These are phyloP conservation scores for Xestoiulus laeticollis DNA, from an alignment of 2,888 invertebrate genomes.

Conservation along the genomic window DNA sequence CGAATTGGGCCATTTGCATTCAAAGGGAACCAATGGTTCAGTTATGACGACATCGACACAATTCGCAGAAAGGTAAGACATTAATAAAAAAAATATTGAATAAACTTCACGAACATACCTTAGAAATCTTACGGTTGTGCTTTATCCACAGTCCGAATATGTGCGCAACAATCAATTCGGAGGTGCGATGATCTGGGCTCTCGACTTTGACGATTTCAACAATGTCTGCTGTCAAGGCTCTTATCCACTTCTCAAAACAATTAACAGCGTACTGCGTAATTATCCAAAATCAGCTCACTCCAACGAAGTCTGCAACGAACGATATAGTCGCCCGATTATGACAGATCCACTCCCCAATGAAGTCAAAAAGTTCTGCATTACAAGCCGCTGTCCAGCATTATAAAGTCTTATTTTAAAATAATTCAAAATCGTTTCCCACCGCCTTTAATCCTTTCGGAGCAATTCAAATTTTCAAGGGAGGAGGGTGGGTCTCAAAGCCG, in stretches of 20 bases:
- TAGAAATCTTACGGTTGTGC: not conserved
- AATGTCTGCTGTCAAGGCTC: slow-evolving; percentile 84
- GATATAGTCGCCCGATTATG: not conserved
- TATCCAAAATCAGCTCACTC: slow-evolving; percentile 52
- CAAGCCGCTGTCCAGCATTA: slow-evolving; percentile 54
- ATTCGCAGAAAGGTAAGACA: slow-evolving; percentile 73
- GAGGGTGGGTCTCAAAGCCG: not conserved
- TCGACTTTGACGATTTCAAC: slow-evolving; percentile 80
- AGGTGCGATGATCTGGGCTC: slow-evolving; percentile 81
- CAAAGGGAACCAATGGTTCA: slow-evolving; percentile 87
- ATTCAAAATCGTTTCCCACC: not conserved
- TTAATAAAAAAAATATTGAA: not conserved
- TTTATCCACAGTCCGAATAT: slow-evolving; percentile 67
- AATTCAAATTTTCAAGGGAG: not conserved
- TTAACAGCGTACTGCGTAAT: slow-evolving; percentile 74
- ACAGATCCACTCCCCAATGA: slow-evolving; percentile 16
- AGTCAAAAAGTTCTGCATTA: slow-evolving; percentile 54
- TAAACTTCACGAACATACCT: not conserved
- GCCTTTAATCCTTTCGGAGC: not conserved
- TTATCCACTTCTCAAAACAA: slow-evolving; percentile 78
- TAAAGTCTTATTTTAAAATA: not conserved
- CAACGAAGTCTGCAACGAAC: slow-evolving; percentile 49
- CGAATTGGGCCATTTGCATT: slow-evolving; percentile 79
- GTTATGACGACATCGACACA: slow-evolving; percentile 88
- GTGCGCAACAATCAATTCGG: slow-evolving; percentile 71